Evolutionary conservation across 2,797 vertebrate species (phyloP).

Genomic region (Gila robusta): DNA sequence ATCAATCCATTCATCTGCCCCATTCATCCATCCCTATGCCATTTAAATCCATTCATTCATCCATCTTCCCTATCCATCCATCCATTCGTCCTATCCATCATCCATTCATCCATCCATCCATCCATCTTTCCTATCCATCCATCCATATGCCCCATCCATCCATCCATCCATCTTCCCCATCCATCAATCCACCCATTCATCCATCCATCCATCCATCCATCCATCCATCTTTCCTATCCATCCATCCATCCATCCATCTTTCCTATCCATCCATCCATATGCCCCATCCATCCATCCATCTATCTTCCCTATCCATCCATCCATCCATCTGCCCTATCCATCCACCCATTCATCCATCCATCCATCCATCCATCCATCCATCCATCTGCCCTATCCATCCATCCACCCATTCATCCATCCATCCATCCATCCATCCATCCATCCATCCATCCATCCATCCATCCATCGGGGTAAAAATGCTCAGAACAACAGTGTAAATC

Average conservation of each 20-base stretch:
- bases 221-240: neutral
- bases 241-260: too few relatives aligned
- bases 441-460: neutral
- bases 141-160: too few relatives aligned
- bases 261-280: neutral
- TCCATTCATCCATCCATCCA: neutral
- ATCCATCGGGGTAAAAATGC: neutral
- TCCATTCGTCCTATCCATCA: neutral
- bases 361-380: neutral
- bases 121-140: neutral
- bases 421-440: neutral
- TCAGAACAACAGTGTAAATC: constrained; percentile 24
- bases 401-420: neutral
- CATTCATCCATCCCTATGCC: neutral
- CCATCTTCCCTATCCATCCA: too few relatives aligned
- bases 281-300: neutral
- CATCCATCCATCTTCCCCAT: neutral
- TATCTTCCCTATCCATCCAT: neutral
- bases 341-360: neutral
- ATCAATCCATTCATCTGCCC: neutral
- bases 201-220: neutral
- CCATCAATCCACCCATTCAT: neutral
- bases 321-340: neutral
- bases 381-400: neutral
- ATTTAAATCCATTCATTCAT: too few relatives aligned